A percentile compares a stretch with the other conserved stretches of the same genome.
These are phyloP conservation scores for Drosophila tripunctata DNA, from an alignment of 2,888 invertebrate genomes.

Conservation along the genomic window DNA sequence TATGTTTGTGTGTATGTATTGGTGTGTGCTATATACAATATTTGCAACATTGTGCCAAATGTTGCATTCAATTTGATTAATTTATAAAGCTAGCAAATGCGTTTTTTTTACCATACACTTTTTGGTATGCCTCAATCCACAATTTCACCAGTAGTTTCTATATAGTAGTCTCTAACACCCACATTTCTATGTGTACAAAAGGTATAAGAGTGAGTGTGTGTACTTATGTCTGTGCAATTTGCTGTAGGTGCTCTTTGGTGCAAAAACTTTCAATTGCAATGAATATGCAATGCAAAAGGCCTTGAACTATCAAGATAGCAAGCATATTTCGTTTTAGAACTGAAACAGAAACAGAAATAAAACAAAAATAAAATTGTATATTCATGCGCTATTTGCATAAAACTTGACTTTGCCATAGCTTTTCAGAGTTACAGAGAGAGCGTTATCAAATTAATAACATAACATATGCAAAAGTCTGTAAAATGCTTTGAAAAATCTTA, in stretches of 20 bases:
- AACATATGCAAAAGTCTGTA: no score
- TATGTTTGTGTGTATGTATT: conserved; percentile 4
- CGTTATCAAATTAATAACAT: background rate
- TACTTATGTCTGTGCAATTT: conserved; percentile 47
- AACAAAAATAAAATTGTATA: conserved; percentile 3
- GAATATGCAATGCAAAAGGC: conserved; percentile 28
- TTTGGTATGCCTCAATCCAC: background rate
- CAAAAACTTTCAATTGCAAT: conserved; percentile 42
- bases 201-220: conserved; percentile 5
- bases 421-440: background rate
- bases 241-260: conserved; percentile 68
- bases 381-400: conserved; percentile 8
- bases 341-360: no score
- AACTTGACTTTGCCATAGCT: conserved; percentile 3
- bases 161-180: conserved; percentile 1
- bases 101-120: conserved; percentile 10
- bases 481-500: no score
- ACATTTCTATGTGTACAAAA: conserved; percentile 11
- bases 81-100: conserved; percentile 53
- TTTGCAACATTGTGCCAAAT: conserved; percentile 56
- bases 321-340: conserved; percentile 1
- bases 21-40: conserved; percentile 40
- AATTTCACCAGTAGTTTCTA: background rate
- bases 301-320: conserved; percentile 16
- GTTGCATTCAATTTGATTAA: conserved; percentile 67